These are phyloP conservation scores for Poeciliopsis prolifica DNA, from an alignment of 2,113 vertebrate species.

Conservation along the genomic window DNA sequence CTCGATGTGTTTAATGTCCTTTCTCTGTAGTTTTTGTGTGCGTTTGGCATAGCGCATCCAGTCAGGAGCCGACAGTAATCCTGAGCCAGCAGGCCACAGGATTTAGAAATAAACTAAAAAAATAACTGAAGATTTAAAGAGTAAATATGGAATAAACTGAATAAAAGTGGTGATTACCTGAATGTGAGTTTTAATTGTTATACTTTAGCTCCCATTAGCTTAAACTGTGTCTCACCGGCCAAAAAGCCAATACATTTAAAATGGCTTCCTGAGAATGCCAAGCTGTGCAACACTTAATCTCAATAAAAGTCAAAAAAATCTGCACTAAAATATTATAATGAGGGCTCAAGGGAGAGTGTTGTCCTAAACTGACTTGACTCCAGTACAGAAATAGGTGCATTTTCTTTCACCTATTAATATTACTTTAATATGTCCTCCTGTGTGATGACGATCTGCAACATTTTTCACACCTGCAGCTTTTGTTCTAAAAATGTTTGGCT, in stretches of 20 bases:
- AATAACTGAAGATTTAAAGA: constrained; percentile 5
- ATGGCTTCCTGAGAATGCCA: constrained; percentile 8
- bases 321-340: background rate
- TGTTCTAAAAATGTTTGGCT: constrained; percentile 2
- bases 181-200: constrained; percentile 21
- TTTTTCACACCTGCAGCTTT: background rate
- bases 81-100: background rate
- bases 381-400: background rate
- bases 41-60: background rate
- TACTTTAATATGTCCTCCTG: no score
- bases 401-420: background rate
- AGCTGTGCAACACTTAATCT: constrained; percentile 2
- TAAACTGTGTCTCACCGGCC: background rate
- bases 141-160: constrained; percentile 6
- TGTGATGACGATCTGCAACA: background rate
- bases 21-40: background rate
- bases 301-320: background rate
- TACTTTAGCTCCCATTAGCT: constrained; percentile 9
- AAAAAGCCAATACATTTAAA: constrained; percentile 13
- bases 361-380: background rate
- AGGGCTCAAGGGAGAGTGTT: background rate
- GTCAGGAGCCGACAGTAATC: constrained; percentile 1
- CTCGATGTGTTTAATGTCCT: constrained; percentile 28
- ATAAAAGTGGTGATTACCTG: constrained; percentile 16
- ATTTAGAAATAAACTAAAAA: background rate